phyloP scores from a whole-genome alignment of 2,113 vertebrate species.

The Brachirus orientalis region DNA sequence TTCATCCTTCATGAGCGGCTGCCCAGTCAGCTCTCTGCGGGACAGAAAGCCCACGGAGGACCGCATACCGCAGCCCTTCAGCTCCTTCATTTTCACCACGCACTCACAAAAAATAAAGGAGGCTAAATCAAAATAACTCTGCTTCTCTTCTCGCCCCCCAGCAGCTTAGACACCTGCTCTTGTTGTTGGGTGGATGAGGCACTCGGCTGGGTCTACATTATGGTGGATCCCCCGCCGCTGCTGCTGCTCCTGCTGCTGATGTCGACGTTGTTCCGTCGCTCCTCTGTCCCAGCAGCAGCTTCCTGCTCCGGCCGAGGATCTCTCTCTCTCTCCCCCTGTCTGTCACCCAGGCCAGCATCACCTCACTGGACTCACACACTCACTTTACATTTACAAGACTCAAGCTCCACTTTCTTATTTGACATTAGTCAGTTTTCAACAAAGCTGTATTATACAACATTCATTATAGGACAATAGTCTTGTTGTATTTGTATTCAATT shows the following conservation, averaged over 20 bases:
- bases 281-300: constrained; percentile 58
- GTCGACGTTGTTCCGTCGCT: constrained; percentile 65
- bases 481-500: too few species aligned
- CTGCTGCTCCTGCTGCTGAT: constrained; percentile 18
- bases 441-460: too few species aligned
- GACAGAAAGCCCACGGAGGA: constrained; percentile 96
- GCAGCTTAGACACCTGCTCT: constrained; percentile 41
- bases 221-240: constrained; percentile 46
- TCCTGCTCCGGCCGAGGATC: constrained; percentile 66
- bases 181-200: constrained; percentile 21
- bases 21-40: constrained; percentile 89
- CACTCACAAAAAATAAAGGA: not conserved
- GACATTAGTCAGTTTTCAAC: too few species aligned
- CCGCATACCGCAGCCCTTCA: constrained; percentile 90
- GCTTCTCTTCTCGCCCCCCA: not conserved
- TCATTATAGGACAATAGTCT: too few species aligned
- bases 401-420: too few species aligned
- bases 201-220: constrained; percentile 52
- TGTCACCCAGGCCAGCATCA: constrained; percentile 46
- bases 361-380: not conserved
- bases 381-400: not conserved
- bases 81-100: constrained; percentile 84
- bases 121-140: not conserved
- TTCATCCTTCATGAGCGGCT: constrained; percentile 93
- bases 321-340: constrained; percentile 42